These are phyloP conservation scores for Eulemur rufifrons DNA, from an alignment of 2,113 vertebrate genomes.

Conservation along the genomic window DNA sequence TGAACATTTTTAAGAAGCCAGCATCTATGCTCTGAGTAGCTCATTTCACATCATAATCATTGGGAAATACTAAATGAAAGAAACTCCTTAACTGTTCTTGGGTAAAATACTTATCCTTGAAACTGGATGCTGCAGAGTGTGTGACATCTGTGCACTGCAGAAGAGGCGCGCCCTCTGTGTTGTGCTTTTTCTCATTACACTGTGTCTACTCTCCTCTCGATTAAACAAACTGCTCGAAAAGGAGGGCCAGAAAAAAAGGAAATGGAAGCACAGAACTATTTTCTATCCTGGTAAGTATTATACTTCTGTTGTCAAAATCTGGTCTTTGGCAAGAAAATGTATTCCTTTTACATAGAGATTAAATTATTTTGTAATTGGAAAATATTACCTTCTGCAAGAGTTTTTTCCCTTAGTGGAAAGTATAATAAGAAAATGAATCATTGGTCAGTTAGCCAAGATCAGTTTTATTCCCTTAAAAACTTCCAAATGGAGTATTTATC, in stretches of 20 bases:
- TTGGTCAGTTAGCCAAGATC: not conserved
- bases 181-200: not conserved
- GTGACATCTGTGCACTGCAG: not conserved
- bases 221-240: not conserved
- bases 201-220: not conserved
- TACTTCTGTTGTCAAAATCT: not conserved
- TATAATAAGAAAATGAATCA: not conserved
- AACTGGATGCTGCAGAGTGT: not conserved
- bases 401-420: not conserved
- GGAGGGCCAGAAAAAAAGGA: not conserved
- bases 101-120: not conserved
- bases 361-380: not conserved
- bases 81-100: not conserved
- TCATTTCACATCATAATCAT: not conserved
- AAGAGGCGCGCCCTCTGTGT: not conserved
- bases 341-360: not conserved
- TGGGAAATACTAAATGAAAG: slow-evolving; percentile 11
- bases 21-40: not conserved
- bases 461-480: not conserved
- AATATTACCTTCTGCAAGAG: not conserved
- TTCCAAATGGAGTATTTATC: not conserved
- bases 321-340: not conserved
- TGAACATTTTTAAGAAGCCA: not conserved
- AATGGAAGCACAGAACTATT: not conserved
- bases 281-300: not conserved